Percentiles rank a stretch among this genome's conserved stretches.
These are phyloP conservation scores for Solen grandis DNA, from an alignment of 1,140 invertebrate genomes.

Conservation along the genomic window DNA sequence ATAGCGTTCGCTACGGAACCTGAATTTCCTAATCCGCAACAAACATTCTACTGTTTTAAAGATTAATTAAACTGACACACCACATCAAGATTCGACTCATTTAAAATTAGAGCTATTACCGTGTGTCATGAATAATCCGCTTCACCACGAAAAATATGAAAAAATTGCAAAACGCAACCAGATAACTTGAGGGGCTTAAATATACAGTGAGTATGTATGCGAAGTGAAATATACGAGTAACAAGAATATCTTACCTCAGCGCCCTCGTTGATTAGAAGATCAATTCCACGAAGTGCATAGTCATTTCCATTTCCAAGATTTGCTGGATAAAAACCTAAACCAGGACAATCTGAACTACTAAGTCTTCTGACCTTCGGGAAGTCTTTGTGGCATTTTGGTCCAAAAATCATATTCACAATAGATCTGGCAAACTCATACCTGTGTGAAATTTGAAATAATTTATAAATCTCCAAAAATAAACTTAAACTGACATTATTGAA, in stretches of 20 bases:
- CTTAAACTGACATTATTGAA: too few relatives aligned
- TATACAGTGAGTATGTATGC: neutral
- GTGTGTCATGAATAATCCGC: too few relatives aligned
- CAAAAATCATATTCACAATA: conserved; percentile 58
- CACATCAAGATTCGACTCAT: too few relatives aligned
- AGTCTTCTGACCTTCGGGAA: conserved; percentile 50
- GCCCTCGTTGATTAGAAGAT: conserved; percentile 17
- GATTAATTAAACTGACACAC: too few relatives aligned
- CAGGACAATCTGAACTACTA: conserved; percentile 40
- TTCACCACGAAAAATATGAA: too few relatives aligned
- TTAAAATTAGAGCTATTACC: too few relatives aligned
- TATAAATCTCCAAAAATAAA: neutral
- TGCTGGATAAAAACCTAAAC: conserved; percentile 57
- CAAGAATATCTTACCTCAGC: conserved; percentile 1
- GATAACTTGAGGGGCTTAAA: neutral
- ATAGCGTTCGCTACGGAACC: too few relatives aligned
- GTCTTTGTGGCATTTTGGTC: conserved; percentile 60
- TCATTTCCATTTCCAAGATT: conserved; percentile 40
- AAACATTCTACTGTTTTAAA: too few relatives aligned
- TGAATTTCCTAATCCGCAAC: too few relatives aligned
- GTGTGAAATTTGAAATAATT: too few relatives aligned
- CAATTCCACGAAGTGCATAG: conserved; percentile 53
- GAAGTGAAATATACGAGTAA: neutral
- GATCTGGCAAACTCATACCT: conserved; percentile 58
- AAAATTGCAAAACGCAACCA: neutral